These are phyloP conservation scores for Siderastrea radians DNA, from an alignment of 92 coral and sea anemone species.

Conservation along the genomic window DNA sequence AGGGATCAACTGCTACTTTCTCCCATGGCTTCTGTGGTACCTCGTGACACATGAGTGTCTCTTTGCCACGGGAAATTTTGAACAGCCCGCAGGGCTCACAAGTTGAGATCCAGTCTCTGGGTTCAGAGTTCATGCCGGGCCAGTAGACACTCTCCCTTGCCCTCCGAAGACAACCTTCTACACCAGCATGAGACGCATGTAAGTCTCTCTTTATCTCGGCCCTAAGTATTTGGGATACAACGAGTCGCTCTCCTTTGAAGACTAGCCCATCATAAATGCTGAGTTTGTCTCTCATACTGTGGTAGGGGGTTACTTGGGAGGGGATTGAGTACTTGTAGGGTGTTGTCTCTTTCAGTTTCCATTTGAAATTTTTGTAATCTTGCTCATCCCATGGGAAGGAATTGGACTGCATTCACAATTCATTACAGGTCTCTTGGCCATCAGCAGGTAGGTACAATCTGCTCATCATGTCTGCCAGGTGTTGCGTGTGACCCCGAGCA, in stretches of 20 bases:
- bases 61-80: constrained; percentile 38
- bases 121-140: constrained; percentile 62
- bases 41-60: constrained; percentile 42
- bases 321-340: constrained; percentile 13
- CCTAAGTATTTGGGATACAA: constrained; percentile 40
- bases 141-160: constrained; percentile 51
- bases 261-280: constrained; percentile 30
- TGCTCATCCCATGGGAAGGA: constrained; percentile 40
- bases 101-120: constrained; percentile 27
- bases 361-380: constrained; percentile 18
- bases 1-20: constrained; percentile 1
- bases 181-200: constrained; percentile 45
- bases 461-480: constrained; percentile 51
- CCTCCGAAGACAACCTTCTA: constrained; percentile 53
- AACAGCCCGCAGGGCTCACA: constrained; percentile 53
- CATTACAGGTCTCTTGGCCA: constrained; percentile 12
- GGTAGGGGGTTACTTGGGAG: constrained; percentile 13
- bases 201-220: constrained; percentile 47
- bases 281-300: constrained; percentile 38
- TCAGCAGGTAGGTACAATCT: background rate
- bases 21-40: constrained; percentile 13
- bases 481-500: background rate
- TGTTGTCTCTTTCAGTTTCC: constrained; percentile 21
- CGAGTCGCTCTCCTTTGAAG: constrained; percentile 41
- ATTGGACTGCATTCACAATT: constrained; percentile 22